phyloP scores from a whole-genome alignment of 2,888 invertebrate species.

The Ellobium chinense region DNA sequence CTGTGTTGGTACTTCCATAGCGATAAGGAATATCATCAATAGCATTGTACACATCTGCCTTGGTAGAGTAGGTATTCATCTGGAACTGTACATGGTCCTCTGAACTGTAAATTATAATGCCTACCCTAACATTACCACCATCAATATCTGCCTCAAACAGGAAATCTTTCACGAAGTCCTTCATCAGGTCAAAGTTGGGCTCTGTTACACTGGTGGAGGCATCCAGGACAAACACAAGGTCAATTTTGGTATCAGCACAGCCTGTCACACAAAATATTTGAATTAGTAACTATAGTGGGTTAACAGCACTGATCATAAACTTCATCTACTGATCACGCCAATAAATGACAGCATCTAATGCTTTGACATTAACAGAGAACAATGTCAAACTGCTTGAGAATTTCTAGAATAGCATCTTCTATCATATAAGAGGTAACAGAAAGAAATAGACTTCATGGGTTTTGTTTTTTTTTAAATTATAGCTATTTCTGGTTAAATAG shows the following conservation, averaged over 20 bases:
- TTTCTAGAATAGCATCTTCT: no score
- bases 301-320: no score
- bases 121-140: constrained; percentile 58
- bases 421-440: no score
- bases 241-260: constrained; percentile 54
- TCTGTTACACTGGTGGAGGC: constrained; percentile 67
- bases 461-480: no score
- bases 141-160: constrained; percentile 59
- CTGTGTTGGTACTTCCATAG: constrained; percentile 67
- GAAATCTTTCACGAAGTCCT: constrained; percentile 59
- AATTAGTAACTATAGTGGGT: no score
- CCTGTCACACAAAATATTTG: no score
- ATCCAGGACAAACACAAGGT: constrained; percentile 70
- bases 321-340: no score
- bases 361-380: no score
- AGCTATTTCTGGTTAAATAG: no score
- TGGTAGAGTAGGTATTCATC: constrained; percentile 59
- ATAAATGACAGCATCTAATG: no score
- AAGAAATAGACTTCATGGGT: no score
- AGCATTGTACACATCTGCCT: constrained; percentile 58
- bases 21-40: constrained; percentile 61
- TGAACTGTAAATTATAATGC: constrained; percentile 58
- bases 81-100: constrained; percentile 66
- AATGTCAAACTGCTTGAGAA: no score
- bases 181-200: constrained; percentile 59